Base-by-base conservation (phyloP, 2,113 vertebrate genomes). In the Nycticorax nycticorax region DNA sequence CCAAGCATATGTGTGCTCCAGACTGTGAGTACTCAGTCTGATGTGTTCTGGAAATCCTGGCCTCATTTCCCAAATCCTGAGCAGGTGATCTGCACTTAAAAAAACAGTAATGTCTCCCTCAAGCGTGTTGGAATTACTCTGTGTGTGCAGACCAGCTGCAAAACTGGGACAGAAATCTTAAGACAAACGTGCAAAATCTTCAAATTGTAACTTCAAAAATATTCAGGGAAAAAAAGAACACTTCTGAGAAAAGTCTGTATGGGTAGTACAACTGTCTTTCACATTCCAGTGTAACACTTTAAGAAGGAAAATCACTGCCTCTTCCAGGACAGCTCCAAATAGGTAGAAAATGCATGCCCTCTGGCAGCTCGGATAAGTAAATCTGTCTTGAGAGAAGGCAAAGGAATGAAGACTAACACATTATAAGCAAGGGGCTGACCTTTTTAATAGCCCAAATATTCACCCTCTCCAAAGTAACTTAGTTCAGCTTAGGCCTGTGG, bases 1-100 rank as follows among this genome's bases (percentile, higher is more conserved):
- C 18, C 30, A n/a, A 93, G 66, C 74, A 52, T 56, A 22, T 60
- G 78, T 33, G 39, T n/a, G n/a, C 60, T 87, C 45, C 56, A 71
- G 50, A 55, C 27, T 59, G 69, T 1, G 3, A 1, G 5, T 37
- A 85, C 56, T 47, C 47, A 37, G 48, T 14, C 56, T 62, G 84
- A 59, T 47, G 77, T 67, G 85, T 55, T 79, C 85, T 93, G 88
- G 82, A 97, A 96, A 96, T 90, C 85, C 78, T 85, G 88, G 69
- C 88, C 78, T 92, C 48, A 13, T 82, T 94, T 94, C 85, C 74
- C 74, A 82, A 81, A 93, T 30, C 74, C 74, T 63, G 28, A 78
- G 69, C 84, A 87, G 95, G 95, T 92, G 80, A 92, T 84, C 45
- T 86, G 76, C 59, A 53, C 87, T 92, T 80, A 67, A 53, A 84